Conservation (phyloP, 1,140 invertebrate species). For the Aphelenchoides avenae region DNA sequence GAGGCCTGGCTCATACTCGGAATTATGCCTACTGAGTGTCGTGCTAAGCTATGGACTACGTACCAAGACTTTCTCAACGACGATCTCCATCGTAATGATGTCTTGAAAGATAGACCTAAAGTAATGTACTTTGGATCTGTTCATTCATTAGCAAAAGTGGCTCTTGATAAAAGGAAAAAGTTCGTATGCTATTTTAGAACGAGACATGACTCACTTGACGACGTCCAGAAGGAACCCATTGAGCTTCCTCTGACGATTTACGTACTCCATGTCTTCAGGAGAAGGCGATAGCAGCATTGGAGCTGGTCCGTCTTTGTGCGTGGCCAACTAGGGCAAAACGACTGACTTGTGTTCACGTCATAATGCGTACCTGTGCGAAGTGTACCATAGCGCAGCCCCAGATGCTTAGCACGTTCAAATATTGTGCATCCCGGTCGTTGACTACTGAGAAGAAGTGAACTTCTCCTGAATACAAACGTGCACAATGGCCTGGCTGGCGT, state of each 20-base stretch:
- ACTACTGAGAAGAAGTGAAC: constrained; percentile 46
- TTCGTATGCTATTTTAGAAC: too few species aligned
- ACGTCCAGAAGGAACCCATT: constrained; percentile 72
- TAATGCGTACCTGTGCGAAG: constrained; percentile 38
- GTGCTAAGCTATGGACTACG: constrained; percentile 5
- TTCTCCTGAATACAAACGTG: constrained; percentile 35
- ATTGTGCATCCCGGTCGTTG: constrained; percentile 40
- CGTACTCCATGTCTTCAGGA: constrained; percentile 38
- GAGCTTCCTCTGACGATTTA: constrained; percentile 67
- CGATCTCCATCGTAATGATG: constrained; percentile 75
- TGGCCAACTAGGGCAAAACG: constrained; percentile 19
- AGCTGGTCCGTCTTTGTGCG: constrained; percentile 15
- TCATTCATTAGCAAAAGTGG: constrained; percentile 62
- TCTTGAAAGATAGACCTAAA: constrained; percentile 69
- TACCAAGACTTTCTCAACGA: constrained; percentile 75
- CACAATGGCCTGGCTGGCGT: neutral
- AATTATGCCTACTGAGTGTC: too few species aligned
- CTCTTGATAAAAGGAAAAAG: constrained; percentile 64
- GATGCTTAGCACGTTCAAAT: constrained; percentile 44
- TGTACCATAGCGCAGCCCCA: constrained; percentile 43
- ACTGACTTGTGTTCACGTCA: neutral
- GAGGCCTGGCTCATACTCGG: too few species aligned
- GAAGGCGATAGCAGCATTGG: constrained; percentile 29
- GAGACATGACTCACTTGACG: constrained; percentile 67
- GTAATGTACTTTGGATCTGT: neutral